Base-by-base conservation (phyloP, 2,113 vertebrate genomes). In the Delphinapterus leucas region DNA sequence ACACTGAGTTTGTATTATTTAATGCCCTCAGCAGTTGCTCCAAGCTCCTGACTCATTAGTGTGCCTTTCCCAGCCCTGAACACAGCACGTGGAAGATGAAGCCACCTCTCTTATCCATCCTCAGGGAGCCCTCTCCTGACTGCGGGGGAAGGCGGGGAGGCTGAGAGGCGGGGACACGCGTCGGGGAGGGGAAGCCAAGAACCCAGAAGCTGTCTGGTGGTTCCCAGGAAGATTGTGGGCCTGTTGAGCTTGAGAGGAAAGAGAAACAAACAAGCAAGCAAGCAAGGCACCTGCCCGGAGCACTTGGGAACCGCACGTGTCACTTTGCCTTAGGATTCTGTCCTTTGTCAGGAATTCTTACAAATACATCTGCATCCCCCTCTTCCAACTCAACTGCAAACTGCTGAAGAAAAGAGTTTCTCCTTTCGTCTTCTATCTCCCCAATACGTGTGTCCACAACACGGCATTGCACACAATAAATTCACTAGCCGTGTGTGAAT, bases 71-170 rank as follows among this genome's bases (percentile, higher is more conserved):
- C 96, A 97, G 95, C 97, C 90, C 97, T 93, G 96, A 81, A 82
- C 41, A 28, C 61, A 85, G 97, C 21, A n/a, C 95, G 60, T 84
- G 92, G 97, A 98, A 97, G 97, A 83, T 47, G 58, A 97, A 97
- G 98, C 97, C 94, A 33, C n/a, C 20, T 94, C 90, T 97, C 96
- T 94, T 96, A 89, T 96, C 74, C 88, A 93, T 55, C 84, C 70
- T 65, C 44, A 0, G 58, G 80, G 76, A 88, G 68, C 47, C 55
- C 11, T 25, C 55, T 84, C 73, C 81, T 60, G 80, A 67, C 8
- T 36, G 44, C 70, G n/a, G 17, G 60, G 26, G 26, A 65, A 61
- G 44, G 53, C 76, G 76, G 58, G n/a, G 4, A 73, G 28, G 47
- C 55, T 8, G 6, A 80, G 36, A 95, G 47, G 13, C 11, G 15